Base-by-base conservation (phyloP, 1,140 invertebrate species). In the Scylla paramamosain region DNA sequence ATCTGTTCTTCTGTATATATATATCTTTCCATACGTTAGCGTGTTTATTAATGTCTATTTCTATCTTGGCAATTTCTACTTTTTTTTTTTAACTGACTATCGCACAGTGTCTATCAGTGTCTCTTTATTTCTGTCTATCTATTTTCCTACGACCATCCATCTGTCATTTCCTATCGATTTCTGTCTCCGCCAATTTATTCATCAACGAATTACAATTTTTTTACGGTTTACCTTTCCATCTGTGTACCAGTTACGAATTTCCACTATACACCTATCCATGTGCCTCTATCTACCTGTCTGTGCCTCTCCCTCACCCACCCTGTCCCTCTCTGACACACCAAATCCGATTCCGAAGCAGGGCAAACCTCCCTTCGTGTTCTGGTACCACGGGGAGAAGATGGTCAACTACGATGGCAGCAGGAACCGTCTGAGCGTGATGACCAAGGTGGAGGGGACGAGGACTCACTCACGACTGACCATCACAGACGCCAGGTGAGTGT, bases 391-490 rank as follows among this genome's bases (percentile, higher is more conserved):
- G 97, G 98, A 98, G 96, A 98, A 98, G 93, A 98, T 99, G 98
- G 99, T 99, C 97, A 99, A 99, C 97, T 99, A 99, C 97, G 98
- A 99, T 97, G 98, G 98, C 48, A 97, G 98, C 1, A 97, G 98
- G 87, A 98, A 98, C 86, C 98, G 98, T 92, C 98, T 99, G 95
- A 98, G 98, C 90, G 98, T 99, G 96, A 98, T 98, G 97, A 99
- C 98, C 31, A 98, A 98, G 97, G 98, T 98, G 84, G 98, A 98
- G 82, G 98, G 98, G 94, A 97, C 98, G 91, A 16, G 83, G 45
- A 86, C 45, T 4, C 67, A 93, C 32, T 90, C 84, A 4, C 25
- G 95, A 29, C 95, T 96, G n/a, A 95, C 96, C 6, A 95, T 96
- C 59, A 95, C 83, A 7, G 87, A 96, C 92, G 96, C 94, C 52